Base-by-base conservation (phyloP, 2,888 invertebrate species). In the Trichopoda pennipes region DNA sequence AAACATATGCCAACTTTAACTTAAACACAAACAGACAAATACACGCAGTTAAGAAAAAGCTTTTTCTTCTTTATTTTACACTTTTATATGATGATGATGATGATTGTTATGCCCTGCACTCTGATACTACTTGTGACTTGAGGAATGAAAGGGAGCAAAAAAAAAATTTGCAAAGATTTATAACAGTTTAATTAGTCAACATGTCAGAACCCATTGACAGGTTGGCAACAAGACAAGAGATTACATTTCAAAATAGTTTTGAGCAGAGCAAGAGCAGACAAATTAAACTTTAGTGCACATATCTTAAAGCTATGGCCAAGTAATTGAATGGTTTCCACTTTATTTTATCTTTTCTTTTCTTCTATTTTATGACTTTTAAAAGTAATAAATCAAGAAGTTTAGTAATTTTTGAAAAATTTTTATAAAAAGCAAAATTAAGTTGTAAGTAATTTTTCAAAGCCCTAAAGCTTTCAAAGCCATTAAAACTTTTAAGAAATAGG, bases 121-220 rank as follows among this genome's bases (percentile, higher is more conserved):
- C n/a, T n/a, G 44, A 7, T 55, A 19, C 21, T 74, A 47, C 32
- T 38, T 56, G 35, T 28, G 17, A 21, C 51, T 21, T 70, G 10
- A 21, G 58, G 14, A 10, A 42, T 44, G 12, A 23, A 42, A 42
- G 10, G 1, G 10, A 17, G 49, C 7, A 9, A 6, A 51, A 28
- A 28, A 35, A 35, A 63, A 55, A 63, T 64, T 35, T 47, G 23
- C 58, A 60, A 81, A 79, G 82, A 82, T 82, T 82, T 82, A 82
- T 82, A 82, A 82, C 82, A 82, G 82, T 82, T 82, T 82, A 82
- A 82, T 82, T 82, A 82, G 79, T 82, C 82, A 82, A 82, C 79
- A 79, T 82, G 82, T 82, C 82, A 66, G 75, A 82, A 63, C 44
- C 55, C 82, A 82, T 82, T 82, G 82, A 82, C 82, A 82, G 78